These are phyloP conservation scores for Pachypeltis micranthus DNA, from an alignment of 1,140 invertebrate species.

Conservation along the genomic window DNA sequence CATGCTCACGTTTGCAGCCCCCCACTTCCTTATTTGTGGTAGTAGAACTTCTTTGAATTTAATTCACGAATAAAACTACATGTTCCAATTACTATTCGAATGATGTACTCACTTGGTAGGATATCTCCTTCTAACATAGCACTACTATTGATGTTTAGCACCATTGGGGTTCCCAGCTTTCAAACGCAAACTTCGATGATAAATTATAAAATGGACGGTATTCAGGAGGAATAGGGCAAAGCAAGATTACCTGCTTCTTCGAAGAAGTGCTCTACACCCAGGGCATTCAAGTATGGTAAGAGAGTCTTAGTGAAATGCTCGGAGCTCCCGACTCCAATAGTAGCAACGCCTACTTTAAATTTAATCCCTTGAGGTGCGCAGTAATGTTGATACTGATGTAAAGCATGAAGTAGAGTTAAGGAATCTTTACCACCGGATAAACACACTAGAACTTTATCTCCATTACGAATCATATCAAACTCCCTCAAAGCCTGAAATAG, in stretches of 20 bases:
- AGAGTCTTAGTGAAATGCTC: slow-evolving; percentile 53
- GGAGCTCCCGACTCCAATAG: slow-evolving; percentile 51
- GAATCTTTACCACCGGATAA: slow-evolving; percentile 74
- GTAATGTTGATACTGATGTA: slow-evolving; percentile 75
- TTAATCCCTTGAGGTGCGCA: slow-evolving; percentile 56
- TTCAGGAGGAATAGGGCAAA: no score
- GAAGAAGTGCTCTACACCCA: slow-evolving; percentile 59
- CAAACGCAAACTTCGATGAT: no score
- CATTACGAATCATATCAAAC: slow-evolving; percentile 72
- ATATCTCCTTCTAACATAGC: no score
- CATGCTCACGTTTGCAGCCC: no score
- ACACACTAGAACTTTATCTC: slow-evolving; percentile 72
- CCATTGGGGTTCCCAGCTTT: no score
- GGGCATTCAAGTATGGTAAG: slow-evolving; percentile 51
- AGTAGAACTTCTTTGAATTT: no score
- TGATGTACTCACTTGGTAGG: no score
- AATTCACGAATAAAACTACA: no score
- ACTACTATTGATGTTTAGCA: no score
- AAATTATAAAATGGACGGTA: no score
- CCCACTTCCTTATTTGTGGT: no score
- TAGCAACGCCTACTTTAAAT: slow-evolving; percentile 64
- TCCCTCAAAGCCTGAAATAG: slow-evolving; percentile 59
- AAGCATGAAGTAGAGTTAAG: slow-evolving; percentile 64
- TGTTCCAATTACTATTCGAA: no score
- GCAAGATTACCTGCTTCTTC: slow-evolving; percentile 46